A percentile compares a stretch with the other conserved stretches of the same genome.
Conservation (phyloP, 1,140 invertebrate genomes). For the Brachionus manjavacas region DNA sequence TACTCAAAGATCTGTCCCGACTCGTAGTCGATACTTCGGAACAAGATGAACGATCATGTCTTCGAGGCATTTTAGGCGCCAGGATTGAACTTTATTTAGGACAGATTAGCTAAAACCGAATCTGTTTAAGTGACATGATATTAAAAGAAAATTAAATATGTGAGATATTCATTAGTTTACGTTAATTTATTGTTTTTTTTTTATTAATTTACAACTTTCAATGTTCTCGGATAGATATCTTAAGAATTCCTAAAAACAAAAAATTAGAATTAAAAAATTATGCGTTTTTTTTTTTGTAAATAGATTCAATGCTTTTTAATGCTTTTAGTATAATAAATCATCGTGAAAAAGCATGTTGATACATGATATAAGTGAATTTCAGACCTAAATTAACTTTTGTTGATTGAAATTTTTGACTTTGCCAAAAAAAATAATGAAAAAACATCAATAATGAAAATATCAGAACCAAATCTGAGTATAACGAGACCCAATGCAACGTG, state of each 20-base stretch:
- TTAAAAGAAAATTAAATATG: not conserved
- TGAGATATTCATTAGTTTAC: not conserved
- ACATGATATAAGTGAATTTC: not conserved
- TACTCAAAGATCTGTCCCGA: not conserved
- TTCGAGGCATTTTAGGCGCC: not conserved
- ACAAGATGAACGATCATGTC: constrained; percentile 24
- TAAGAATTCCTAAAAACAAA: not conserved
- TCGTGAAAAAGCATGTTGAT: constrained; percentile 18
- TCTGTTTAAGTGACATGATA: not conserved
- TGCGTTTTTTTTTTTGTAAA: not conserved
- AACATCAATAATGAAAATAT: no score
- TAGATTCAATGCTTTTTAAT: not conserved
- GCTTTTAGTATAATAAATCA: not conserved
- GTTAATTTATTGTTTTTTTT: not conserved
- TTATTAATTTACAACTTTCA: not conserved
- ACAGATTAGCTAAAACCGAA: not conserved
- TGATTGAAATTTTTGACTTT: not conserved
- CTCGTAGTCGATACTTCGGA: constrained; percentile 10
- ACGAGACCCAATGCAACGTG: no score
- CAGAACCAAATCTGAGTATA: no score
- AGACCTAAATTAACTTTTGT: constrained; percentile 1
- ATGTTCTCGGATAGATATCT: not conserved
- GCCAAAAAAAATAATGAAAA: no score
- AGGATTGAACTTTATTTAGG: not conserved
- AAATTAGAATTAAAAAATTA: constrained; percentile 17